Evolutionary conservation across 23 tunicate genomes (phyloP).

Genomic region (Pegea sp.): DNA sequence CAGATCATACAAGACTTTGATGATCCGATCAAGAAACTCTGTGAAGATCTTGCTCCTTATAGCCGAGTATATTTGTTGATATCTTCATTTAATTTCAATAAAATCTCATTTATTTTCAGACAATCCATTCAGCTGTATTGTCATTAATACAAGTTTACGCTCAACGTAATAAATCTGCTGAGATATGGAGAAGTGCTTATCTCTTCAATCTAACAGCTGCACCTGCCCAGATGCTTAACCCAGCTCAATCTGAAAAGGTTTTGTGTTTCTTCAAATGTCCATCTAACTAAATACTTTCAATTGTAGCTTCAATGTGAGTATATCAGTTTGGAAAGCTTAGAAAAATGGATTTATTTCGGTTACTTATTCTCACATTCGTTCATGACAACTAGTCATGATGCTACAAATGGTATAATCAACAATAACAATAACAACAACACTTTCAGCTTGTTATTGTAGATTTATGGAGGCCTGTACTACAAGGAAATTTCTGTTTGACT

Average conservation of each 20-base stretch:
- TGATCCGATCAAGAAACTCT: constrained; percentile 82
- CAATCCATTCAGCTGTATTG: constrained; percentile 44
- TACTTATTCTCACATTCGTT: constrained; percentile 66
- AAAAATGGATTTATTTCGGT: constrained; percentile 91
- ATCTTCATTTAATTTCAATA: neutral
- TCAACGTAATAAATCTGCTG: constrained; percentile 46
- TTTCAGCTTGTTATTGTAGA: constrained; percentile 7
- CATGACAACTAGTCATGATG: constrained; percentile 49
- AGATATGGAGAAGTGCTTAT: constrained; percentile 48
- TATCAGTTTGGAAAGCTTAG: constrained; percentile 38
- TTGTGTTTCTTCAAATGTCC: neutral
- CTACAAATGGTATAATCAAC: constrained; percentile 4
- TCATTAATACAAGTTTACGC: constrained; percentile 61
- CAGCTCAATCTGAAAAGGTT: constrained; percentile 73
- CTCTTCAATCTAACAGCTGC: constrained; percentile 53
- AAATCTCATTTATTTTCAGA: constrained; percentile 11
- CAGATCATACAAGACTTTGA: constrained; percentile 83
- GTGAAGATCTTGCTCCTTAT: constrained; percentile 71
- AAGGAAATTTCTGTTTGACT: constrained; percentile 65
- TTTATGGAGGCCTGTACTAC: constrained; percentile 82
- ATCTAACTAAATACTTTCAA: too few species aligned
- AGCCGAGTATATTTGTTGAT: constrained; percentile 26
- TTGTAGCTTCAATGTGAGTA: constrained; percentile 87
- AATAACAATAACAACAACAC: neutral
- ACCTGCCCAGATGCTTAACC: constrained; percentile 81